A percentile compares a stretch with the other conserved stretches of the same genome.
phyloP scores from a whole-genome alignment of 2,888 invertebrate species.

The Thymelicus sylvestris region DNA sequence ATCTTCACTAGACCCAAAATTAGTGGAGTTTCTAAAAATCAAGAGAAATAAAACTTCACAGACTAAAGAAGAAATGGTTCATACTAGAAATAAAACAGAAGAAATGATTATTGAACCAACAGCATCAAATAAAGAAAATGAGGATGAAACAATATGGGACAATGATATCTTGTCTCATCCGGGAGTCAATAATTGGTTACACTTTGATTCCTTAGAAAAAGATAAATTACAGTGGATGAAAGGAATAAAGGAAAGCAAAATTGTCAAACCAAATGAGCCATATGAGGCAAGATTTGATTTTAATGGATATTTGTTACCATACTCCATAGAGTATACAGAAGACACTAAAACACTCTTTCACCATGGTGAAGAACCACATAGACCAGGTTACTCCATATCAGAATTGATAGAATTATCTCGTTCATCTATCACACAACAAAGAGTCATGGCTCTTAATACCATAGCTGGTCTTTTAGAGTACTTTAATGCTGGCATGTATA shows the following conservation, averaged over 20 bases:
- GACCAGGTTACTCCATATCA: conserved; percentile 95
- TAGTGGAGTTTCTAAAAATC: conserved; percentile 86
- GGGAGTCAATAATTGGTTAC: conserved; percentile 89
- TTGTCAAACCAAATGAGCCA: conserved; percentile 82
- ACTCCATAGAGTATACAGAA: conserved; percentile 84
- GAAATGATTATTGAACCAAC: conserved; percentile 23
- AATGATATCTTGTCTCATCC: conserved; percentile 85
- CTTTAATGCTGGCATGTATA: conserved; percentile 90
- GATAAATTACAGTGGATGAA: conserved; percentile 96
- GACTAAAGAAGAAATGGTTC: conserved; percentile 19
- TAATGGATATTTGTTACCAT: conserved; percentile 91
- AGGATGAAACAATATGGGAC: conserved; percentile 71
- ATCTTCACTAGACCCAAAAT: conserved; percentile 85
- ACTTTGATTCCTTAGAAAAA: conserved; percentile 94
- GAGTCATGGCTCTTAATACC: conserved; percentile 91
- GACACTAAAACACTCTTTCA: conserved; percentile 90
- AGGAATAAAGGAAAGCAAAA: conserved; percentile 83
- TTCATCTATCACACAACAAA: conserved; percentile 92
- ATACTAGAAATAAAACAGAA: background rate
- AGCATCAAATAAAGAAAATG: conserved; percentile 9
- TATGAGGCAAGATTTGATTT: conserved; percentile 95
- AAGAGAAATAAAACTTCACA: conserved; percentile 21
- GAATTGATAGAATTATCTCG: conserved; percentile 93
- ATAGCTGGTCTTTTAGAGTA: conserved; percentile 91
- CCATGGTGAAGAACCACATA: conserved; percentile 96